Conservation (phyloP, 2,113 vertebrate species). For the Hydrochoerus hydrochaeris region DNA sequence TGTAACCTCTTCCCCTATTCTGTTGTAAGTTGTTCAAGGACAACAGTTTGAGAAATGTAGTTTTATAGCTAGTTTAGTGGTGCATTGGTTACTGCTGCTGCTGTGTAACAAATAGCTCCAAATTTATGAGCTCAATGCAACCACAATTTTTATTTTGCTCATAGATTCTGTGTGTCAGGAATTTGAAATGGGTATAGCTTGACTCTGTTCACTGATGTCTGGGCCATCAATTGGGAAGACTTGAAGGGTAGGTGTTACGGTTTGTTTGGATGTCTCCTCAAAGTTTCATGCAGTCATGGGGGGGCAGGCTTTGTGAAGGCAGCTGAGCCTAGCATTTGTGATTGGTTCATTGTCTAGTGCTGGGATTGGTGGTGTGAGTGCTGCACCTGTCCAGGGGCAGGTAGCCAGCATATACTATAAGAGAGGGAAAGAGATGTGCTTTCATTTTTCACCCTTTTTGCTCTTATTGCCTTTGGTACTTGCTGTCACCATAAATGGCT, state of each 20-base stretch:
- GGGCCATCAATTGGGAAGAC: neutral
- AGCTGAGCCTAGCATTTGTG: too few relatives aligned
- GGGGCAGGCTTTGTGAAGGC: too few relatives aligned
- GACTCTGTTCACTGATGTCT: neutral
- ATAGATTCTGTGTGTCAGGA: neutral
- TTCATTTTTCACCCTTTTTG: too few relatives aligned
- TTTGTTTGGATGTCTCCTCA: too few relatives aligned
- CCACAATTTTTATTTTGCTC: slow-evolving; percentile 30
- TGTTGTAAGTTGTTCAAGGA: neutral
- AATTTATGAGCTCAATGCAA: neutral
- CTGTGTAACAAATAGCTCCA: slow-evolving; percentile 51
- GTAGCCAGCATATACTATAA: too few relatives aligned
- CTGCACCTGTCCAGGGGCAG: too few relatives aligned
- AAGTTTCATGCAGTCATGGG: too few relatives aligned
- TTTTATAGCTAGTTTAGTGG: neutral
- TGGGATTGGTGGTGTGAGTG: too few relatives aligned
- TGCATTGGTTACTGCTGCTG: neutral
- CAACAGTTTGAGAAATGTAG: slow-evolving; percentile 6
- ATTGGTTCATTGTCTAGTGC: too few relatives aligned
- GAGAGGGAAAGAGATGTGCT: too few relatives aligned
- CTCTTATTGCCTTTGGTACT: too few relatives aligned
- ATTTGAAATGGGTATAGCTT: slow-evolving; percentile 37
- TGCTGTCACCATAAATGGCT: too few relatives aligned
- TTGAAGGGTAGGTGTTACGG: neutral
- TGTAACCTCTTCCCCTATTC: neutral